phyloP scores from a whole-genome alignment of 2,797 vertebrate species.

The Leptatherina wallacei region DNA sequence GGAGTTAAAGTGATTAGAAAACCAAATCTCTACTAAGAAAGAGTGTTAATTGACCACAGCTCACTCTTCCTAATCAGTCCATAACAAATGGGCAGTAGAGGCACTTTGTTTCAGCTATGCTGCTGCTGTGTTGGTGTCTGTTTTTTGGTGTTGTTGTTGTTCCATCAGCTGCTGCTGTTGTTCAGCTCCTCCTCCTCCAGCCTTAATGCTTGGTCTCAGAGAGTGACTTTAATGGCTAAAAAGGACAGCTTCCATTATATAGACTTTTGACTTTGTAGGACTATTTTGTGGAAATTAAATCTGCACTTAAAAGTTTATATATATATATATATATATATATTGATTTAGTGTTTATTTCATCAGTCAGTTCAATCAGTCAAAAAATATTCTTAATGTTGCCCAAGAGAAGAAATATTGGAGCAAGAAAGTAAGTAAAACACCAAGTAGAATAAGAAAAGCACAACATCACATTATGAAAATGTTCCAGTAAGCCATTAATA shows the following conservation, averaged over 20 bases:
- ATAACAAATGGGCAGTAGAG: constrained; percentile 76
- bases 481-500: not conserved
- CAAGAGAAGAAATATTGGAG: constrained; percentile 3
- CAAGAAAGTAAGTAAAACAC: not conserved
- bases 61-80: constrained; percentile 79
- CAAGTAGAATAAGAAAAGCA: constrained; percentile 1
- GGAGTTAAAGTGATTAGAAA: constrained; percentile 89
- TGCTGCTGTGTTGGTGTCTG: constrained; percentile 58
- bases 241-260: constrained; percentile 47
- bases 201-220: constrained; percentile 64
- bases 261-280: constrained; percentile 25
- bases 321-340: constrained; percentile 2
- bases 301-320: constrained; percentile 7
- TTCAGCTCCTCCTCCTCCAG: constrained; percentile 56
- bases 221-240: constrained; percentile 64
- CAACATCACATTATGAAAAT: not conserved
- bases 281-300: constrained; percentile 21
- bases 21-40: constrained; percentile 84
- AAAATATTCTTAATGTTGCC: constrained; percentile 1
- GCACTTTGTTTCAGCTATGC: constrained; percentile 70
- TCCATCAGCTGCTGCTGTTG: constrained; percentile 66
- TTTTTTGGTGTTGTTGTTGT: constrained; percentile 56
- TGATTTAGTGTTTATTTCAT: constrained; percentile 3
- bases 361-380: constrained; percentile 2
- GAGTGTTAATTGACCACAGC: constrained; percentile 87